Evolutionary conservation across 1,140 invertebrate genomes (phyloP).

Genomic region (Drosophila obscura): DNA sequence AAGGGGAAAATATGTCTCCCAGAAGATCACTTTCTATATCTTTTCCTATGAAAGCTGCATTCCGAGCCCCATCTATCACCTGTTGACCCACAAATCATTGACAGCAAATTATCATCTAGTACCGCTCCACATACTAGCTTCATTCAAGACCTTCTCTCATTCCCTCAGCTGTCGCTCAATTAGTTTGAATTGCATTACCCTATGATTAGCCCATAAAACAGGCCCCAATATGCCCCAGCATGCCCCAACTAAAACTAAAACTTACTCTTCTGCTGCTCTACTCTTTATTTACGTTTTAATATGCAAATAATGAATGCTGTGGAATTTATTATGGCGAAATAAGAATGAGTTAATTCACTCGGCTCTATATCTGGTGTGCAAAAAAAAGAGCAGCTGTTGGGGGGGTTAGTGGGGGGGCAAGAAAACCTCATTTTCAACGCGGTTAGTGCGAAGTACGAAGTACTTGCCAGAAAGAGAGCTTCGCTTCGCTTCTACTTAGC

Average conservation of each 20-base stretch:
- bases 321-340: constrained; percentile 76
- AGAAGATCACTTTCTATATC: constrained; percentile 17
- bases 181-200: constrained; percentile 40
- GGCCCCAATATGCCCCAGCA: constrained; percentile 24
- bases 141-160: background rate
- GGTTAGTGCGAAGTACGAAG: constrained; percentile 70
- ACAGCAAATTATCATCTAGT: constrained; percentile 49
- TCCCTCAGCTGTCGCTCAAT: constrained; percentile 33
- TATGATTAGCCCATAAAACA: constrained; percentile 9
- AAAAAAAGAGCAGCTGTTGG: constrained; percentile 34
- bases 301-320: constrained; percentile 75
- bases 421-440: constrained; percentile 63
- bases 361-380: constrained; percentile 61
- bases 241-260: constrained; percentile 28
- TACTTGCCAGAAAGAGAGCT: constrained; percentile 46
- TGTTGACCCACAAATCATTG: constrained; percentile 70
- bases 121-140: constrained; percentile 38
- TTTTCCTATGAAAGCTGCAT: constrained; percentile 10
- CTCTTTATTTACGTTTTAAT: constrained; percentile 70
- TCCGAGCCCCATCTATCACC: constrained; percentile 49
- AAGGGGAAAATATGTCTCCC: constrained; percentile 30
- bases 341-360: constrained; percentile 50
- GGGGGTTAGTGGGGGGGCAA: constrained; percentile 16
- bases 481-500: constrained; percentile 64
- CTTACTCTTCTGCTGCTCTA: constrained; percentile 34